Conservation (phyloP, 2,797 vertebrate species). For the Intellagama lesueurii region DNA sequence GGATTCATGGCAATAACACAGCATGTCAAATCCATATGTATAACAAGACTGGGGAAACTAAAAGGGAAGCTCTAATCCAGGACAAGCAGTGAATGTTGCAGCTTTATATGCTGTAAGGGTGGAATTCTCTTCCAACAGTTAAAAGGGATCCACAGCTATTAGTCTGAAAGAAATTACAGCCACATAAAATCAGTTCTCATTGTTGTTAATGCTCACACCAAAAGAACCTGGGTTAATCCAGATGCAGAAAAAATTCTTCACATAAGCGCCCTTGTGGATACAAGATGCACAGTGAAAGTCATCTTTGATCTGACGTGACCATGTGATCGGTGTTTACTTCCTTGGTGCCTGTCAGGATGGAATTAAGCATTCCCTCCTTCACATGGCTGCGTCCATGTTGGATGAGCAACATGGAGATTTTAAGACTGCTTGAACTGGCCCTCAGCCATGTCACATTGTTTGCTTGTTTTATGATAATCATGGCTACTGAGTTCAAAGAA, state of each 20-base stretch:
- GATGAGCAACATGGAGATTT: background rate
- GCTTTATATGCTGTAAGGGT: background rate
- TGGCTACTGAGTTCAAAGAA: conserved; percentile 59
- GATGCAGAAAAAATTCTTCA: background rate
- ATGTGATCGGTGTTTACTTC: background rate
- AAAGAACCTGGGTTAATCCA: background rate
- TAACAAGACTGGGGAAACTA: conserved; percentile 9
- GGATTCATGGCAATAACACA: background rate
- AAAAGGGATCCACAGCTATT: conserved; percentile 20
- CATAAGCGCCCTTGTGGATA: background rate
- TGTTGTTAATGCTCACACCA: conserved; percentile 2
- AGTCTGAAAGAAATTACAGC: background rate
- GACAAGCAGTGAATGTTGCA: conserved; percentile 39
- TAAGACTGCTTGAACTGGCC: background rate
- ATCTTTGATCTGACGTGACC: too few species aligned
- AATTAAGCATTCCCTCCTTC: background rate
- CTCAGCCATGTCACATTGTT: background rate
- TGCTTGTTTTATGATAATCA: conserved; percentile 52
- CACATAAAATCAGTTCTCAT: conserved; percentile 22
- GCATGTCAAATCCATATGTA: background rate
- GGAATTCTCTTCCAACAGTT: conserved; percentile 5
- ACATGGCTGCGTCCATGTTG: too few species aligned
- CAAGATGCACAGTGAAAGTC: background rate
- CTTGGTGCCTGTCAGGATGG: background rate
- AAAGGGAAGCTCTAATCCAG: conserved; percentile 33